Evolutionary conservation across 2,113 vertebrate species (phyloP), one percentile per base, ranked within the genome.

Genomic region (Rhegmatorhina hoffmannsi): DNA sequence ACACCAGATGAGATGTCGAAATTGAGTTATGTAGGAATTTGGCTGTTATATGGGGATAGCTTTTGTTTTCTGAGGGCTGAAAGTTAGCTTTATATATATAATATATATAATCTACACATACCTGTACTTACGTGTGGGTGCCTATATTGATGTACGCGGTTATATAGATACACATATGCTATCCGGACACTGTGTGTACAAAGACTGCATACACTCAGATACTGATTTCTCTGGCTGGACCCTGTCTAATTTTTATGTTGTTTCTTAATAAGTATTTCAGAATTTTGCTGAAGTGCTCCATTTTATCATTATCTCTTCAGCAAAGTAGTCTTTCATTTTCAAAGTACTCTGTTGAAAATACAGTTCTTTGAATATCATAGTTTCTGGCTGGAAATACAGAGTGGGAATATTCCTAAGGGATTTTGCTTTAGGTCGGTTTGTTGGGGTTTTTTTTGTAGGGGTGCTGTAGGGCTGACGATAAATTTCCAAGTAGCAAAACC

Each of bases 1-100:
- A 98, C 98, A 98, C 98, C 97, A 99, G 99, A 99, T 99, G 99
- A 99, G 98, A 98, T 99, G 98, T 98, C 98, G 97, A 96, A 90
- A 97, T 97, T 99, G 99, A 99, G 98, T 99, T 99, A 99, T 99
- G 98, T 98, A 97, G 97, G 97, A 98, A 99, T 98, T 98, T 98
- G 98, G 98, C 98, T 99, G 98, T 98, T 98, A 98, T 98, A 98
- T 98, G 98, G 98, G 98, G 98, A 98, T 99, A 98, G 98, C 98
- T 98, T 98, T 98, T 98, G 97, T 98, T 98, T 98, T 97, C 97
- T 66, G 92, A 98, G 96, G 97, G 97, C 97, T 98, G 97, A 98
- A 98, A 98, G 98, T 98, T 98, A 98, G 98, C 97, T 98, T 98
- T 98, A 96, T 97, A 97, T 98, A 96, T 98, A 95, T 93, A 88